Evolutionary conservation across 2,888 invertebrate genomes (phyloP), one percentile per base, ranked within the genome.

Genomic region (Hydropsyche betteni): DNA sequence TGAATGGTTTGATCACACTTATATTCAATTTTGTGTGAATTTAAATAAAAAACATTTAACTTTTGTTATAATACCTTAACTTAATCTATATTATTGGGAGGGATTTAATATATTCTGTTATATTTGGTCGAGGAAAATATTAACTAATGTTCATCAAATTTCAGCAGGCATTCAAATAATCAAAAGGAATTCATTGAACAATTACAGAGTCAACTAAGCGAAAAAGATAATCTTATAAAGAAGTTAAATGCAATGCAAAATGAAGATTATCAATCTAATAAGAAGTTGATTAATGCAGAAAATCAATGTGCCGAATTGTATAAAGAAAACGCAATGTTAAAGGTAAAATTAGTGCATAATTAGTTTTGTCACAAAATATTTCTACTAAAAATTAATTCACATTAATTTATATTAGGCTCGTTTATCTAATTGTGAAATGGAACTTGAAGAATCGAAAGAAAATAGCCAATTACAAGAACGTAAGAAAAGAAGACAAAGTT

Each of bases 121-220:
- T 24, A 24, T 24, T 24, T 24, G 24, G 24, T 24, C 24, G 24
- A 24, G 24, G 2, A 2, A 24, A 24, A 24, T 24, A 24, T 24
- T 24, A 24, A 24, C 24, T 24, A 24, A 24, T 2, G 24, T 24
- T 24, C 1, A 24, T 24, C 24, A 24, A 24, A 24, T 55, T 55
- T 64, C 34, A 58, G 5, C 34, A 64, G 36, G 36, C 8, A 12
- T 34, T 34, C 81, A 79, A 79, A 75, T 36, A 77, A 82, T 69
- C 80, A 82, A 75, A 85, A 86, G 61, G 88, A 88, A 12, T n/a
- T 34, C 76, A 76, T 89, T 6, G 86, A 88, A 77, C 83, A 51
- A 79, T 84, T 83, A 14, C 84, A 83, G 61, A 82, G 84, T 7
- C 81, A 82, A 0, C 79, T 89, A 34, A 77, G 81, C 0, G 78